Conservation (phyloP, 2,888 invertebrate species). For the Phrixothrix hirtus region DNA sequence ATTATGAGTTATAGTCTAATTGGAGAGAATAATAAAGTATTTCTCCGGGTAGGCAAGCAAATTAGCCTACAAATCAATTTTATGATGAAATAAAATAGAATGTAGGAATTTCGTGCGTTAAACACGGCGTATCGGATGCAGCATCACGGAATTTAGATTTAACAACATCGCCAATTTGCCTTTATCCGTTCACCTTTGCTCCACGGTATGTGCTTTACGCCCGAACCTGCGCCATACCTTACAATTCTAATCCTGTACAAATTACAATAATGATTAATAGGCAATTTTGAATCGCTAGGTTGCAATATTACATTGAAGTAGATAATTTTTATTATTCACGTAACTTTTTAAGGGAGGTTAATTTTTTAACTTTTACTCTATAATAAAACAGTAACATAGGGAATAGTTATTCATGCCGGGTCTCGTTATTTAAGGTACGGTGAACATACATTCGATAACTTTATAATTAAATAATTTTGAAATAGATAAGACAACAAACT, state of each 20-base stretch:
- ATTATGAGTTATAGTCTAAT: slow-evolving; percentile 11
- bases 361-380: too few species aligned
- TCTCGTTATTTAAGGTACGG: too few species aligned
- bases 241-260: slow-evolving; percentile 28
- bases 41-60: slow-evolving; percentile 20
- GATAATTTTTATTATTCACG: too few species aligned
- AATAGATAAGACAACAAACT: slow-evolving; percentile 10
- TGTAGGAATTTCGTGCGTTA: slow-evolving; percentile 33
- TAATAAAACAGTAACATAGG: too few species aligned
- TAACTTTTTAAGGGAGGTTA: too few species aligned
- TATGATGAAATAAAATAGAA: slow-evolving; percentile 35
- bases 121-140: slow-evolving; percentile 35
- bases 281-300: slow-evolving; percentile 12
- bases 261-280: slow-evolving; percentile 33
- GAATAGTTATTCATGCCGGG: too few species aligned
- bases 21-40: slow-evolving; percentile 9
- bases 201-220: slow-evolving; percentile 19
- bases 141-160: slow-evolving; percentile 34
- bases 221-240: slow-evolving; percentile 21
- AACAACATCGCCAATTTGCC: slow-evolving; percentile 35
- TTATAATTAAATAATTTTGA: slow-evolving; percentile 14
- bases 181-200: slow-evolving; percentile 36
- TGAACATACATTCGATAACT: too few species aligned
- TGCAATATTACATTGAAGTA: too few species aligned
- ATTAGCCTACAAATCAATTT: slow-evolving; percentile 37